Evolutionary conservation across 1,140 invertebrate species (phyloP), one percentile per base, ranked within the genome.

Genomic region (Aphidius ervi): DNA sequence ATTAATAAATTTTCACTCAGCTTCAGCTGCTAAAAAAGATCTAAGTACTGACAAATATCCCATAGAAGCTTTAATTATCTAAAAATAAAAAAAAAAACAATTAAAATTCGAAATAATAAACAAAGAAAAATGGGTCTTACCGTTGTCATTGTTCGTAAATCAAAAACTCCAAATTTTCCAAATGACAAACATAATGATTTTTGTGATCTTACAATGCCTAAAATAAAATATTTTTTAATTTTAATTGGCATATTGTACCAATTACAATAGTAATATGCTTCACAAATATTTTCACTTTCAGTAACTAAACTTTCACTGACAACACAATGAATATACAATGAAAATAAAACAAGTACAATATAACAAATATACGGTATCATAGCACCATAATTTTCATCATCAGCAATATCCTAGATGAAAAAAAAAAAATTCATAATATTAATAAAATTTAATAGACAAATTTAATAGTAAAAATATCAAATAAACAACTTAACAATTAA

Each of bases 291-390:
- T 45, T 56, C 41, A 56, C 66, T 64, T 66, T 76, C 74, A 2
- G 70, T 70, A 53, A 74, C 47, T 37, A 76, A 64, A 59, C 55
- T 67, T 58, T 76, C 70, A 6, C 72, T 73, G 5, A 74, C 66
- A 6, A 66, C 63, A 46, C 72, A 75, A 45, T 69, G 59, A 31
- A 31, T 31, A 31, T 31, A 31, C 23, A 31, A 31, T 31, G 23
- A 31, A 31, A 31, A 31, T 1, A 31, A 31, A 3, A 31, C 23
- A 31, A 31, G 23, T 1, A 31, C 4, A 31, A 31, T 31, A 31
- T 31, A 31, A 31, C 23, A 31, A 31, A 31, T 31, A 31, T 31
- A 31, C 2, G 70, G 70, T 5, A 66, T 49, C 8, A 74, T 59
- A 3, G 23, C 1, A 59, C 70, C 59, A 37, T 68, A 64, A 49